Conservation (phyloP, 2,888 invertebrate species). For the Oxycera nigricornis region DNA sequence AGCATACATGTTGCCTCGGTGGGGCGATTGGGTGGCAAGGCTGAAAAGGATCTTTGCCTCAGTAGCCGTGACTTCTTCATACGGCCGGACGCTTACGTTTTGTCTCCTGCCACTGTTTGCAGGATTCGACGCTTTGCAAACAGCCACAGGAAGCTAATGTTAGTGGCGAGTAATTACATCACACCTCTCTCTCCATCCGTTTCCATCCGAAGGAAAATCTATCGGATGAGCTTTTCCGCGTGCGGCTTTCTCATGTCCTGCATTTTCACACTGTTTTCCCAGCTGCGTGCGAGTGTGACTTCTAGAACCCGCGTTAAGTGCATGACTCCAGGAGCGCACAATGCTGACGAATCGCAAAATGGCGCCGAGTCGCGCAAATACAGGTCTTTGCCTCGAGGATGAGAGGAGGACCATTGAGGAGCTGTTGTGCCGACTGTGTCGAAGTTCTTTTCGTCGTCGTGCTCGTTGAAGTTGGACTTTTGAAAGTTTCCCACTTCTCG, state of each 20-base stretch:
- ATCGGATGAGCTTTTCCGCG: slow-evolving; percentile 3
- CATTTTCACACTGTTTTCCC: slow-evolving; percentile 16
- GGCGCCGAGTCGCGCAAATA: slow-evolving; percentile 32
- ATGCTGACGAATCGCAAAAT: slow-evolving; percentile 6
- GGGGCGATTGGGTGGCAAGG: too few relatives aligned
- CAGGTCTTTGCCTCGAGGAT: background rate
- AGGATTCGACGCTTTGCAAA: too few relatives aligned
- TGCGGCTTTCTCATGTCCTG: background rate
- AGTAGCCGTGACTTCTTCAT: background rate
- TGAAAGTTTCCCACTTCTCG: slow-evolving; percentile 24
- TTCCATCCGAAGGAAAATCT: background rate
- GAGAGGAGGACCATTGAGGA: background rate
- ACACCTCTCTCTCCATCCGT: background rate
- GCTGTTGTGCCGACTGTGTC: background rate
- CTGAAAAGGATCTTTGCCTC: slow-evolving; percentile 7
- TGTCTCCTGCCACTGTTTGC: background rate
- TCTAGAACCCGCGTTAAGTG: slow-evolving; percentile 7
- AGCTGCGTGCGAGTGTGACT: background rate
- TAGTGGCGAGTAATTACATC: background rate
- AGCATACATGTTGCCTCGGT: too few relatives aligned
- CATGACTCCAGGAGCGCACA: slow-evolving; percentile 8
- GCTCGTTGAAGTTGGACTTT: background rate
- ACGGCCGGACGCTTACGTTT: background rate
- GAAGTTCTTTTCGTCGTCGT: slow-evolving; percentile 1
- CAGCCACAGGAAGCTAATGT: too few relatives aligned